Evolutionary conservation across 2,888 invertebrate genomes (phyloP).

Genomic region (Agonopterix alstromeriana): DNA sequence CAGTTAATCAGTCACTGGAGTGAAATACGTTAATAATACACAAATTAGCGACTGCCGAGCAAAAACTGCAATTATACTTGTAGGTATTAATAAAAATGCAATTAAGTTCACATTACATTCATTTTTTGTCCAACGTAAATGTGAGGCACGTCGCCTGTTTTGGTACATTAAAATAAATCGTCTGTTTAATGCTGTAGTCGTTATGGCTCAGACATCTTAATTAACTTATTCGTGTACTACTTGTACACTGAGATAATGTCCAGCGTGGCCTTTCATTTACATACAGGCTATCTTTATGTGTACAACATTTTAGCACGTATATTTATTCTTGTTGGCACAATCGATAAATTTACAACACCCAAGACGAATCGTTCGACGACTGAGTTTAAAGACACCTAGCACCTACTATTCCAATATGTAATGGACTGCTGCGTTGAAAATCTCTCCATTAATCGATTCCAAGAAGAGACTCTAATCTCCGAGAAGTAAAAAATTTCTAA

Average conservation of each 20-base stretch:
- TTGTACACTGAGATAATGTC: constrained; percentile 9
- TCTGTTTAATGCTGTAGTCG: constrained; percentile 33
- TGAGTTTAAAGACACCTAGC: no score
- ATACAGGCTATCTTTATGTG: constrained; percentile 7
- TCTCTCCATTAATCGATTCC: not conserved
- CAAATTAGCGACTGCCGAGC: constrained; percentile 29
- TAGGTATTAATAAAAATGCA: constrained; percentile 41
- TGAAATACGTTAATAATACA: constrained; percentile 1
- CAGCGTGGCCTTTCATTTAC: constrained; percentile 7
- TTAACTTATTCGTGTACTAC: constrained; percentile 29
- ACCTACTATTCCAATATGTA: no score
- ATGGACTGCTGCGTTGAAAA: no score
- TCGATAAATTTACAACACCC: no score
- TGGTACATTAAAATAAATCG: constrained; percentile 41
- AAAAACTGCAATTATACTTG: constrained; percentile 21
- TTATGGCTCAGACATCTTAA: constrained; percentile 34
- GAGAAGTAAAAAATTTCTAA: constrained; percentile 14
- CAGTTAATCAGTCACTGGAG: no score
- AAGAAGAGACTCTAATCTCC: not conserved
- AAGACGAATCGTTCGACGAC: no score
- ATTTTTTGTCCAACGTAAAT: constrained; percentile 31
- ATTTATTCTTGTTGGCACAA: not conserved
- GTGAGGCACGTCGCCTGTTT: constrained; percentile 22
- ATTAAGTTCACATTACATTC: constrained; percentile 35
- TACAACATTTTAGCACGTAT: not conserved